Conservation (phyloP, 2,113 vertebrate genomes). For the Chroicocephalus ridibundus region DNA sequence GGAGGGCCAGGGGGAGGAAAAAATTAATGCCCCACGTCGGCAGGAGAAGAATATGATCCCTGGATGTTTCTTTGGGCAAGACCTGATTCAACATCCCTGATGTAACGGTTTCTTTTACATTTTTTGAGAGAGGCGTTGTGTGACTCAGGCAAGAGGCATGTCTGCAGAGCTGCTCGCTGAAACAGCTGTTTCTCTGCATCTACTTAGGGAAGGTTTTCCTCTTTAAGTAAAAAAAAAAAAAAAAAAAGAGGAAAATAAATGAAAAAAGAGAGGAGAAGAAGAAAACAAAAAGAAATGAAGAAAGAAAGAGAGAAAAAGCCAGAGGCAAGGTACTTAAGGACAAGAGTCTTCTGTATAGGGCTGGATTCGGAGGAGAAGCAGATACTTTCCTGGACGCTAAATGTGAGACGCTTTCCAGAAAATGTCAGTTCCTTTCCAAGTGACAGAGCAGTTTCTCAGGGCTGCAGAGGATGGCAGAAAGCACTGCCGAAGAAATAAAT, state of each 20-base stretch:
- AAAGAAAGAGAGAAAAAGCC: not conserved
- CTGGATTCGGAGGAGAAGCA: not conserved
- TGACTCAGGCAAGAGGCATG: constrained; percentile 63
- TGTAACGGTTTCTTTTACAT: constrained; percentile 3
- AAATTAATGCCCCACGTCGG: not conserved
- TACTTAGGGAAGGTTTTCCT: not conserved
- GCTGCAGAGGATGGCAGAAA: not conserved
- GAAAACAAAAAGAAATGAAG: not conserved
- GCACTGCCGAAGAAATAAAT: not conserved
- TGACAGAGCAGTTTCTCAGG: constrained; percentile 46
- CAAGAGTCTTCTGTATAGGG: not conserved
- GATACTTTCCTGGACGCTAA: not conserved
- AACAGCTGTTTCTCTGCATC: constrained; percentile 12
- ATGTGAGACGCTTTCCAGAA: constrained; percentile 31
- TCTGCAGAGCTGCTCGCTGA: constrained; percentile 31
- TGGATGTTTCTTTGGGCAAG: constrained; percentile 7
- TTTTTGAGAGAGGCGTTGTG: not conserved
- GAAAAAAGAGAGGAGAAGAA: not conserved
- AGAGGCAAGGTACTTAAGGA: not conserved
- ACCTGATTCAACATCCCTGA: not conserved
- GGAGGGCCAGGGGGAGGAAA: not conserved
- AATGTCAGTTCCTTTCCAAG: constrained; percentile 42
- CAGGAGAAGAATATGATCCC: not conserved
- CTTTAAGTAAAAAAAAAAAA: not conserved
- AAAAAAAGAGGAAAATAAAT: not conserved